Evolutionary conservation across 2,113 vertebrate species (phyloP).

Genomic region (Antechinus flavipes): DNA sequence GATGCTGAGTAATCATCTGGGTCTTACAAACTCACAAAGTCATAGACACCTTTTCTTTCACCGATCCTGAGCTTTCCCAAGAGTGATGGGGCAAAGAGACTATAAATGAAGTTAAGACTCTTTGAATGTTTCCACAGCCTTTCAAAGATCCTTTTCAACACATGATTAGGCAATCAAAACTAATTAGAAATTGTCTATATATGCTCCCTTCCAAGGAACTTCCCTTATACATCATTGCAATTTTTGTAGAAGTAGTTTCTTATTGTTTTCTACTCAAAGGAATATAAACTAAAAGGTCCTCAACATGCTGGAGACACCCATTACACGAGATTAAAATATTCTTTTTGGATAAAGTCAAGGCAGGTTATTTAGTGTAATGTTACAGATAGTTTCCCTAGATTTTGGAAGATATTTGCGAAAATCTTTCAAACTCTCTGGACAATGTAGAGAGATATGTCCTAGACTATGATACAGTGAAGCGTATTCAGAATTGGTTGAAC

Average conservation of each 20-base stretch:
- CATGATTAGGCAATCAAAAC: not conserved
- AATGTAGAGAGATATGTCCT: not conserved
- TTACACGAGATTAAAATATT: not conserved
- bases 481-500: not conserved
- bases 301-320: not conserved
- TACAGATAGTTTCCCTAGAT: not conserved
- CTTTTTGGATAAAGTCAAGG: not conserved
- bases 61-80: not conserved
- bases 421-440: not conserved
- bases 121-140: not conserved
- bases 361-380: not conserved
- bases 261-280: not conserved
- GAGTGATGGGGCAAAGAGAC: not conserved
- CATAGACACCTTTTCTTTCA: not conserved
- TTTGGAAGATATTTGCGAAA: not conserved
- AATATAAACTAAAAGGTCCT: not conserved
- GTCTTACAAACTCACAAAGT: not conserved
- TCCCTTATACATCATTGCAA: not conserved
- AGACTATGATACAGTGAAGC: not conserved
- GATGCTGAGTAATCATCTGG: not conserved
- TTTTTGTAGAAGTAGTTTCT: not conserved
- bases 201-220: not conserved
- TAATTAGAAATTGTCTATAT: not conserved
- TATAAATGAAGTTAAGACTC: not conserved
- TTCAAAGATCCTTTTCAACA: not conserved